Percentiles rank a stretch among this genome's conserved stretches.
Evolutionary conservation across 2,113 vertebrate species (phyloP).

Genomic region (Pelvicachromis taeniatus): DNA sequence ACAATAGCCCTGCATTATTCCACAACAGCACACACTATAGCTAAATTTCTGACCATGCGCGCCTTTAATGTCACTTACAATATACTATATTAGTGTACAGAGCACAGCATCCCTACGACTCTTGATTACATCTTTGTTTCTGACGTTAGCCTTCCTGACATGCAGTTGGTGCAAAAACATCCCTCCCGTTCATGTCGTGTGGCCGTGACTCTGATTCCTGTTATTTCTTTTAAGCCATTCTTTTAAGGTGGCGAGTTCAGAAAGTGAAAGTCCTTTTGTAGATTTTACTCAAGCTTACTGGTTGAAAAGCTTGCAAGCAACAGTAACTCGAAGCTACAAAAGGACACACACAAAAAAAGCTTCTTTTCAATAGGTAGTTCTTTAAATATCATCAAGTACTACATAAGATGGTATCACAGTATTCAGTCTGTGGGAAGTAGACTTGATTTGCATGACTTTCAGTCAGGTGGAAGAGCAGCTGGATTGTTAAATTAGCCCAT

Average conservation of each 20-base stretch:
- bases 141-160: neutral
- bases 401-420: slow-evolving; percentile 55
- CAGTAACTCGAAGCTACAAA: neutral
- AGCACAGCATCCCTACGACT: slow-evolving; percentile 2
- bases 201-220: neutral
- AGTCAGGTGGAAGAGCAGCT: slow-evolving; percentile 58
- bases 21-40: neutral
- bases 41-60: neutral
- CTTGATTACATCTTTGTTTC: neutral
- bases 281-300: neutral
- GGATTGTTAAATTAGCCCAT: slow-evolving; percentile 22
- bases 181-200: neutral
- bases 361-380: neutral
- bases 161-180: slow-evolving; percentile 8
- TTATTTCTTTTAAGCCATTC: neutral
- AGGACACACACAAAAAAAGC: neutral
- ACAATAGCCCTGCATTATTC: slow-evolving; percentile 40
- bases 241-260: neutral
- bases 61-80: neutral
- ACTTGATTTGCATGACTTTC: slow-evolving; percentile 43
- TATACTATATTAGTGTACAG: neutral
- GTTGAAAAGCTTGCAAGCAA: neutral
- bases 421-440: slow-evolving; percentile 61
- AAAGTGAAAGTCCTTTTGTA: neutral
- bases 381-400: neutral